phyloP scores from a whole-genome alignment of 2,797 vertebrate species.

The Lutjanus campechanus region DNA sequence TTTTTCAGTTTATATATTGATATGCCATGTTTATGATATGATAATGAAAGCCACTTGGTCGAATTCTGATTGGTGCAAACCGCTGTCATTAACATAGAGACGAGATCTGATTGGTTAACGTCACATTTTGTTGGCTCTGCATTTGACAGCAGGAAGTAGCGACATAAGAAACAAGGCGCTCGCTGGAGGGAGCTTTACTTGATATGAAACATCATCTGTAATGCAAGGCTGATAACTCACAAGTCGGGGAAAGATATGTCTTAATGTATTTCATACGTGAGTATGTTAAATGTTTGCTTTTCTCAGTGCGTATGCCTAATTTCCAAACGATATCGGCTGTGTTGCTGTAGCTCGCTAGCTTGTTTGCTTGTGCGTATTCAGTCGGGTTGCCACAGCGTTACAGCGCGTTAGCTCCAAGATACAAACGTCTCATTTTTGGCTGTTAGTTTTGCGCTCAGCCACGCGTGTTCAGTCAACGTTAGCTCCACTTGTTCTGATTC shows the following conservation, averaged over 20 bases:
- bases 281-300: constrained; percentile 34
- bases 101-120: constrained; percentile 66
- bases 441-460: neutral
- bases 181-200: constrained; percentile 5
- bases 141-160: constrained; percentile 67
- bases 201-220: constrained; percentile 25
- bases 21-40: neutral
- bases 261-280: constrained; percentile 83
- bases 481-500: fast-evolving
- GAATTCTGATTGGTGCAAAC: constrained; percentile 27
- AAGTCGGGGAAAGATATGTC: constrained; percentile 59
- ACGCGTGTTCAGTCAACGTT: neutral
- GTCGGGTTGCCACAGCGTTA: neutral
- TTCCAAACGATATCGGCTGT: neutral
- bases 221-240: neutral
- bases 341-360: constrained; percentile 49
- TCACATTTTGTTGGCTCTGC: constrained; percentile 3
- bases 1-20: neutral
- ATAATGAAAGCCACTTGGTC: neutral
- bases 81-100: neutral
- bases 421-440: neutral
- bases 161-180: constrained; percentile 18
- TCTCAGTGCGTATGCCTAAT: neutral
- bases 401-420: constrained; percentile 22
- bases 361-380: constrained; percentile 7